Conservation (phyloP, 2,888 invertebrate species). For the Caenorhabditis sp. region DNA sequence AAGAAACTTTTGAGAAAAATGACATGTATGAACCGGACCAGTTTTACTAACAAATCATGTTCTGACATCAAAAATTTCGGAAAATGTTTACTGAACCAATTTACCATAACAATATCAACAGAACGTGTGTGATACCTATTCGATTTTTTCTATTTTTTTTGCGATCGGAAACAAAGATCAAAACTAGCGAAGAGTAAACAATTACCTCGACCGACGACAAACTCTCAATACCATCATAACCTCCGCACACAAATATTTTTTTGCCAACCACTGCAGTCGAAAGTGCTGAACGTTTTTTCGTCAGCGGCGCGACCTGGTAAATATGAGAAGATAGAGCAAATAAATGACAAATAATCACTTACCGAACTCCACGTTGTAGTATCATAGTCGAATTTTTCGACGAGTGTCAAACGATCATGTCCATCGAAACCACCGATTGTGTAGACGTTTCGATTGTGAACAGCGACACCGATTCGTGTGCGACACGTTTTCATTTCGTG, state of each 20-base stretch:
- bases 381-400: slow-evolving; percentile 76
- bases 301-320: slow-evolving; percentile 53
- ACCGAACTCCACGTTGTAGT: slow-evolving; percentile 18
- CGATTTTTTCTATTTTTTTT: too few species aligned
- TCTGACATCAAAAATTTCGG: too few species aligned
- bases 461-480: slow-evolving; percentile 83
- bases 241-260: slow-evolving; percentile 64
- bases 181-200: neutral
- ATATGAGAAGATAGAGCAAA: neutral
- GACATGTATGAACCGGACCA: too few species aligned
- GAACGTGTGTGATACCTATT: too few species aligned
- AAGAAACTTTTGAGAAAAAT: too few species aligned
- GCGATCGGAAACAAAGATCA: too few species aligned
- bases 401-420: slow-evolving; percentile 81
- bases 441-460: slow-evolving; percentile 78
- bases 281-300: slow-evolving; percentile 62
- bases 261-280: slow-evolving; percentile 43
- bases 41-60: too few species aligned
- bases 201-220: slow-evolving; percentile 82
- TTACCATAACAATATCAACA: too few species aligned
- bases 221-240: slow-evolving; percentile 78
- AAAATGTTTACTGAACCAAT: too few species aligned
- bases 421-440: slow-evolving; percentile 87
- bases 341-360: too few species aligned
- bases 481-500: slow-evolving; percentile 84